Evolutionary conservation across 2,888 invertebrate species (phyloP), one percentile per base, ranked within the genome.

Genomic region (Drosophila infuscata): DNA sequence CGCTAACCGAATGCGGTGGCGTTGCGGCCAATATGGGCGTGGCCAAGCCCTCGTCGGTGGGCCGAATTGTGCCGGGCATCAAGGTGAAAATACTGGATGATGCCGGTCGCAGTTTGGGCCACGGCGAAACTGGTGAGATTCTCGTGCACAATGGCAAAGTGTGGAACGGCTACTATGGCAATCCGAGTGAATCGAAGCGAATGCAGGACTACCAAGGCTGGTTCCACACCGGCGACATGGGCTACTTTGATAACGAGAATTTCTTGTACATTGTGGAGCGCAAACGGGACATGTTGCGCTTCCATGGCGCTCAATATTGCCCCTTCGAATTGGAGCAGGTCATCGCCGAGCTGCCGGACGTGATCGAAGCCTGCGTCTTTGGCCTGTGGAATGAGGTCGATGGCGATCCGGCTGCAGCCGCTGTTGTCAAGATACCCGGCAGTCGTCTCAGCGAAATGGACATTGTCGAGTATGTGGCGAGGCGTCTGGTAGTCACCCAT

Each of bases 211-310:
- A 79, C 32, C 91, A 93, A 51, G 92, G 92, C 48, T 93, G 92
- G 92, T 88, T 91, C 20, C 90, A 91, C 38, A 91, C 93, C 29
- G 93, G 93, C 5, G 93, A 93, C 76, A 76, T 93, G 80, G 93
- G 93, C 25, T 91, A 91, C 71, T 91, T 93, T 58, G 93, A 93
- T 64, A 81, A 91, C 41, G 92, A 92, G 58, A 92, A 92, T 52
- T 90, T 80, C 74, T 49, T 93, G 36, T 83, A 88, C 78, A 81
- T 92, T 11, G 82, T 88, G 15, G 93, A 90, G 61, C 88, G 93
- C 3, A 91, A 89, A 33, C 86, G 84, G 33, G 93, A 93, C 56
- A 79, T 91, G 33, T 54, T 93, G 8, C 89, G 91, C 61, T 92
- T 91, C 70, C 90, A 91, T 41, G 90, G 91, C 57, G 90, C 87